These are phyloP conservation scores for Drosophila kohkoa DNA, from an alignment of 1,140 invertebrate species.

Conservation along the genomic window DNA sequence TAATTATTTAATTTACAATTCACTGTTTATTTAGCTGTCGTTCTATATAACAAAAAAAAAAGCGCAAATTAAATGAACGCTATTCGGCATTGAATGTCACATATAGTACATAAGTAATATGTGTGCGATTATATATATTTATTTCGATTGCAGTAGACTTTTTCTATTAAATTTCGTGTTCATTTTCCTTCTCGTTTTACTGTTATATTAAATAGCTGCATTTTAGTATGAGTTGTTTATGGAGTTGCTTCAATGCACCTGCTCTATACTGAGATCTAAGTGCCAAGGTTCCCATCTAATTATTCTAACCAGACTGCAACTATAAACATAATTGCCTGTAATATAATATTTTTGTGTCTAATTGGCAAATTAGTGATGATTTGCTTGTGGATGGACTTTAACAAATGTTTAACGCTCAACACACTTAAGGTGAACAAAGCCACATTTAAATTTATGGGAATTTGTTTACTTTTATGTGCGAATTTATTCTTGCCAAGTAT, in stretches of 20 bases:
- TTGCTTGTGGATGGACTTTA: background rate
- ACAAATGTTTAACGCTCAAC: background rate
- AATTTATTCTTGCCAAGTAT: background rate
- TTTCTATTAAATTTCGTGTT: constrained; percentile 13
- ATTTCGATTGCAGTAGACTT: constrained; percentile 6
- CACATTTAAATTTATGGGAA: constrained; percentile 1
- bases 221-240: background rate
- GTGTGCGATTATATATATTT: constrained; percentile 14
- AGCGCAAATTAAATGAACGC: constrained; percentile 19
- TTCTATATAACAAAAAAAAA: constrained; percentile 23
- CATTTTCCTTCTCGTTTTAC: constrained; percentile 17
- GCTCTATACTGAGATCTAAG: background rate
- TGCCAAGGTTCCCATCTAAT: constrained; percentile 22
- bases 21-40: constrained; percentile 6
- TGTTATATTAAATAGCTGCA: constrained; percentile 13
- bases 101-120: background rate
- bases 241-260: constrained; percentile 9
- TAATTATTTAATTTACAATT: constrained; percentile 12
- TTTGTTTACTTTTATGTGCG: background rate
- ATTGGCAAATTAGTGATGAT: constrained; percentile 13
- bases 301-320: background rate
- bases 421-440: constrained; percentile 7
- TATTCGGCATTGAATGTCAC: constrained; percentile 17
- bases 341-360: constrained; percentile 7
- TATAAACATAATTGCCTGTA: constrained; percentile 30